phyloP scores from a whole-genome alignment of 2,888 invertebrate species.

The Rutpela maculata region DNA sequence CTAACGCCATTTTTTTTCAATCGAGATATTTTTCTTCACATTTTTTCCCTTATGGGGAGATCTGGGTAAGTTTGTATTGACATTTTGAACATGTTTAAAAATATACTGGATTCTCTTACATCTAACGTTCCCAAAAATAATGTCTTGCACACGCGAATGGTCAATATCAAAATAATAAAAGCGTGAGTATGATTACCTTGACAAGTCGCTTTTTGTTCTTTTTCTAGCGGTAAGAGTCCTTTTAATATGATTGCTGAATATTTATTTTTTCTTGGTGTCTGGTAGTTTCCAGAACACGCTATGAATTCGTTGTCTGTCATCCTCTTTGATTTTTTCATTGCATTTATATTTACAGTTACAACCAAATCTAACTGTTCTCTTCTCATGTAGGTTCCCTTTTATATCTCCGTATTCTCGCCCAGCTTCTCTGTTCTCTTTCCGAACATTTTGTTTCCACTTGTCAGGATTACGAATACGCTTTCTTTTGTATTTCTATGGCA shows the following conservation, averaged over 20 bases:
- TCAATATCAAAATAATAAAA: background rate
- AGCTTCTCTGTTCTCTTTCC: too few species aligned
- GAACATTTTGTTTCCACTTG: too few species aligned
- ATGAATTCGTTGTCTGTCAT: background rate
- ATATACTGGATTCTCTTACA: too few species aligned
- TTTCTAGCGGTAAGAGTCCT: background rate
- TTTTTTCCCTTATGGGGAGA: background rate
- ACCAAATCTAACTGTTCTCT: too few species aligned
- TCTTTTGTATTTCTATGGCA: too few species aligned
- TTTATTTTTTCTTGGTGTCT: background rate
- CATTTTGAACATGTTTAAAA: slow-evolving; percentile 5
- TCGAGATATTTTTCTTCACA: background rate
- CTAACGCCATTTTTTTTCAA: background rate
- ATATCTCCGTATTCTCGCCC: too few species aligned
- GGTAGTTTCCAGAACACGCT: too few species aligned
- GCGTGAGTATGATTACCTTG: background rate
- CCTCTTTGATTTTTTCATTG: too few species aligned
- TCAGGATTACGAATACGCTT: too few species aligned
- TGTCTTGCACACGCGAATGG: background rate
- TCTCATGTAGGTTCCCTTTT: too few species aligned
- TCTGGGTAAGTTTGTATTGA: background rate
- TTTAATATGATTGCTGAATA: background rate
- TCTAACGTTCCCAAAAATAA: background rate
- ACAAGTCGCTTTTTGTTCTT: background rate
- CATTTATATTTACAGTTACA: too few species aligned